Percentiles rank a stretch among this genome's conserved stretches.
Conservation (phyloP, 2,888 invertebrate genomes). For the Eutolmus rufibarbis region DNA sequence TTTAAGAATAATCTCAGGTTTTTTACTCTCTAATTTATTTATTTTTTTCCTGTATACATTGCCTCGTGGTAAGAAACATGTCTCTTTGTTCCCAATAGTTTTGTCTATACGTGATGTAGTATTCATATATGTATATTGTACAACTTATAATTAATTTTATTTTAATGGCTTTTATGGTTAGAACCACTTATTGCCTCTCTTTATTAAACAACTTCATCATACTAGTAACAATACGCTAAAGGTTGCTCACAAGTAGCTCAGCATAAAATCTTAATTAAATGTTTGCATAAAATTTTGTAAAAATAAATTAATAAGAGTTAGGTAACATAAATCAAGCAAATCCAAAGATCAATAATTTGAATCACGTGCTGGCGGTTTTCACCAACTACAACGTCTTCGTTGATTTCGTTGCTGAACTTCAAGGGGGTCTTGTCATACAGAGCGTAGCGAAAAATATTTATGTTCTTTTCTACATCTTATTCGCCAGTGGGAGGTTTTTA, state of each 20-base stretch:
- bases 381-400: not conserved
- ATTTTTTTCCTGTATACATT: no score
- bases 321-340: not conserved
- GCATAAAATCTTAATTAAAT: not conserved
- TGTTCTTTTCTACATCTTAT: not conserved
- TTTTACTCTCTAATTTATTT: no score
- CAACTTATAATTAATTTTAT: not conserved
- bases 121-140: no score
- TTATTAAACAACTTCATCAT: no score
- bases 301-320: no score
- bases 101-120: no score
- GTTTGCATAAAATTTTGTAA: not conserved
- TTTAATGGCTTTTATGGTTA: not conserved
- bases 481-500: not conserved
- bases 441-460: not conserved
- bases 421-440: not conserved
- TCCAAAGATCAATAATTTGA: not conserved
- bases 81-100: no score
- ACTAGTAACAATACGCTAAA: no score
- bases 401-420: not conserved
- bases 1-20: no score
- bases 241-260: not conserved
- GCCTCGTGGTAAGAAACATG: no score
- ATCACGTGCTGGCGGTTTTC: not conserved
- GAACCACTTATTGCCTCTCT: no score